Base-by-base conservation (phyloP, 2,113 vertebrate species). In the Steatornis caripensis region DNA sequence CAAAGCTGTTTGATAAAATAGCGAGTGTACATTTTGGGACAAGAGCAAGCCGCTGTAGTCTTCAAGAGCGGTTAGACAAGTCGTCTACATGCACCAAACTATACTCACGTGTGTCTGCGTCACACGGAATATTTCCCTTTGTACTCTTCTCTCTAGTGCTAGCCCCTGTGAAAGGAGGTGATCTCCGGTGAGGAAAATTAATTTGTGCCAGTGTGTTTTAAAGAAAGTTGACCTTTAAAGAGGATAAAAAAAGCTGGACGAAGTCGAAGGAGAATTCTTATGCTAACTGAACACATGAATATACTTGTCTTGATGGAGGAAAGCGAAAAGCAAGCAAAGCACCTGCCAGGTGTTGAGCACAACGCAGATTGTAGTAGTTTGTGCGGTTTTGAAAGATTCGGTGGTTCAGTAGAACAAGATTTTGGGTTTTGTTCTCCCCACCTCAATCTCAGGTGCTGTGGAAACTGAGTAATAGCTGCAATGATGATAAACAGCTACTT, bases 141-240 rank as follows among this genome's bases (percentile, higher is more conserved):
- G 26, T 32, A 11, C 21, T 69, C 45, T 39, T 60, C 55, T 81
- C 61, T 90, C 69, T 22, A 11, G 18, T 78, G 20, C 65, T 71
- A 72, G 61, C 18, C 49, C 57, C 16, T n/a, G 22, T 82, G 84
- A 81, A 87, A 58, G 39, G 53, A 76, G 58, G 11, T 36, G 36
- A n/a, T 84, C 51, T 82, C 89, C 69, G 49, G 77, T 94, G 91
- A 57, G 45, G 12, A 49, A 61, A 78, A 90, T 74, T 94, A 92
- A 85, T 89, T 89, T 87, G 45, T 78, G 72, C 51, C 65, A 79
- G 37, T 9, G 5, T 87, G 14, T 49, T 94, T 95, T 89, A 91
- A 84, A 84, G 77, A 49, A 93, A 84, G 58, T 34, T 81, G 85
- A 91, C 87, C 91, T 94, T 93, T 94, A 77, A 86, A 88, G 51